Evolutionary conservation across 2,888 invertebrate genomes (phyloP).

Genomic region (Sinhomidia bicolor): DNA sequence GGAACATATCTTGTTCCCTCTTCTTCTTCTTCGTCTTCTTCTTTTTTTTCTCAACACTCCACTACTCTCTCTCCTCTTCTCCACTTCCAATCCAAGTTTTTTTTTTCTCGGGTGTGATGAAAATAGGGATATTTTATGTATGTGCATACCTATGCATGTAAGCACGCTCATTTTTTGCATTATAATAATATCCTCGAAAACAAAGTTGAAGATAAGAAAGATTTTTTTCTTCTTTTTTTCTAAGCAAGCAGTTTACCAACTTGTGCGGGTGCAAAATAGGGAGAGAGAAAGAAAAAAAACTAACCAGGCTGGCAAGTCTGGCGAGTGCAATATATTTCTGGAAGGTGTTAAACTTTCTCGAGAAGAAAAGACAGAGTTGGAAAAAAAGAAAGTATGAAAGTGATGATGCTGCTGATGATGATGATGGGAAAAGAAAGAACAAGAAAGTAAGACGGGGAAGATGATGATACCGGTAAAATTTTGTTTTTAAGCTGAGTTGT

Average conservation of each 20-base stretch:
- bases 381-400: no score
- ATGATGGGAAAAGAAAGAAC: no score
- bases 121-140: background rate
- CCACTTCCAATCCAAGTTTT: constrained; percentile 1
- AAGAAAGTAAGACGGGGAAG: background rate
- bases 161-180: background rate
- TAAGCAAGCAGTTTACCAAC: no score
- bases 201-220: background rate
- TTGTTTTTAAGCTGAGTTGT: background rate
- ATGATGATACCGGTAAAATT: background rate
- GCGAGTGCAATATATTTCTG: background rate
- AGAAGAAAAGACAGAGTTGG: no score
- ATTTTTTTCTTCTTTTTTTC: no score
- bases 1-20: constrained; percentile 37
- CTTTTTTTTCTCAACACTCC: no score
- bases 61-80: background rate
- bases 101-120: no score
- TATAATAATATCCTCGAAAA: background rate
- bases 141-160: background rate
- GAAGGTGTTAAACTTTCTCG: constrained; percentile 18
- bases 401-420: no score
- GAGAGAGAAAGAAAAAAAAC: background rate
- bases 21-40: no score
- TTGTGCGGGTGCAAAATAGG: no score
- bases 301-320: background rate